Conservation (phyloP, 2,113 vertebrate species). For the Oncorhynchus nerka region DNA sequence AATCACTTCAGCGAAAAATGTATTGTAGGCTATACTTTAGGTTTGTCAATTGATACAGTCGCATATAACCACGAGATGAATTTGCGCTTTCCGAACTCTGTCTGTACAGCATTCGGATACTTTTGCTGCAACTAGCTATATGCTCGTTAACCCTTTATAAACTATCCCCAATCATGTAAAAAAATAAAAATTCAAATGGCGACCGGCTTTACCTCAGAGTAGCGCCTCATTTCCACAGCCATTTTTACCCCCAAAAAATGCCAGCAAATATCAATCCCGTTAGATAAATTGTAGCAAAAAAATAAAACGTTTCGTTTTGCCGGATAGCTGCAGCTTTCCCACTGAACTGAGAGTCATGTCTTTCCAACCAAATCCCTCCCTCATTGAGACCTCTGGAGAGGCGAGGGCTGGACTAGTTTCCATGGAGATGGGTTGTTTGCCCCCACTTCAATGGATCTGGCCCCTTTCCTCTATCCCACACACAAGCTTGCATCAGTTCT, state of each 20-base stretch:
- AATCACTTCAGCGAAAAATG: neutral
- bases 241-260: no score
- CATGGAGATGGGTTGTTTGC: conserved; percentile 71
- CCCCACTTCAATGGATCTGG: conserved; percentile 58
- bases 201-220: conserved; percentile 67
- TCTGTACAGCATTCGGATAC: neutral
- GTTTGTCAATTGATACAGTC: neutral
- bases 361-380: conserved; percentile 62
- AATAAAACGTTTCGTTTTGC: neutral
- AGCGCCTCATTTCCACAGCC: conserved; percentile 47
- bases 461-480: conserved; percentile 24
- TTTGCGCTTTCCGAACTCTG: neutral
- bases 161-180: neutral
- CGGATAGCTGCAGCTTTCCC: conserved; percentile 61
- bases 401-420: conserved; percentile 73
- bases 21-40: neutral
- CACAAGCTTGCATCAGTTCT: conserved; percentile 44
- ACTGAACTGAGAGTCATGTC: conserved; percentile 62
- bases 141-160: neutral
- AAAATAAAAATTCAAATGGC: neutral
- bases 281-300: conserved; percentile 16
- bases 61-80: neutral
- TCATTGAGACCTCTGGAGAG: conserved; percentile 53
- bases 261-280: conserved; percentile 24
- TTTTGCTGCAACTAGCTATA: neutral